Percentiles rank a stretch among this genome's conserved stretches.
Evolutionary conservation across 2,797 vertebrate species (phyloP).

Genomic region (Enteromius fasciolatus): DNA sequence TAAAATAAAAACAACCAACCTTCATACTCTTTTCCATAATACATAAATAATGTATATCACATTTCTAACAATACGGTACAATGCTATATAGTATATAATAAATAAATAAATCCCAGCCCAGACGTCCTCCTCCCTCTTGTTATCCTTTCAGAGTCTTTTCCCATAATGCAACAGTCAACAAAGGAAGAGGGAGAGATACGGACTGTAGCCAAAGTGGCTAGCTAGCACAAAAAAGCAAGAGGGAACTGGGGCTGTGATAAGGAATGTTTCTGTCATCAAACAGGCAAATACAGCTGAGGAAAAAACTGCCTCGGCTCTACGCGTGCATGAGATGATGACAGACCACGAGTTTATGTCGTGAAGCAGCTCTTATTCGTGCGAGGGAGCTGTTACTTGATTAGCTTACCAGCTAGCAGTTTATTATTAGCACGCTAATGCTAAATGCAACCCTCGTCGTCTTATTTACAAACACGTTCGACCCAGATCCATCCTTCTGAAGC

Average conservation of each 20-base stretch:
- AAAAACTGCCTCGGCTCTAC: background rate
- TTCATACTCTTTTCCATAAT: no score
- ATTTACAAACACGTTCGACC: background rate
- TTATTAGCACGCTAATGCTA: conserved; percentile 18
- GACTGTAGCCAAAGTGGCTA: conserved; percentile 61
- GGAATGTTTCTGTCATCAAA: background rate
- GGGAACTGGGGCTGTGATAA: conserved; percentile 22
- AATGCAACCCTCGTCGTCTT: background rate
- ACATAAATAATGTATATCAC: background rate
- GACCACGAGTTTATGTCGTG: conserved; percentile 1
- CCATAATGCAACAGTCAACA: conserved; percentile 85
- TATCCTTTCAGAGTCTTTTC: conserved; percentile 65
- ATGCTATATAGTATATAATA: background rate
- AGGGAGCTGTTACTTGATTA: conserved; percentile 8
- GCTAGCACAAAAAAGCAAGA: conserved; percentile 55
- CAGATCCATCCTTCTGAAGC: background rate
- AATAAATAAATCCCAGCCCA: background rate
- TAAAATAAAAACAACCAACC: no score
- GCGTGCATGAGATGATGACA: background rate
- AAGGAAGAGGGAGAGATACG: conserved; percentile 79
- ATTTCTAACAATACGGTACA: background rate
- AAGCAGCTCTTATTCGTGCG: background rate
- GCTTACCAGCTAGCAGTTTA: conserved; percentile 15
- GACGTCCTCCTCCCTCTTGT: conserved; percentile 7
- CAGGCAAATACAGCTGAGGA: background rate